Evolutionary conservation across 2,888 invertebrate genomes (phyloP), one percentile per base, ranked within the genome.

Genomic region (Zhuqinia jingwanae): DNA sequence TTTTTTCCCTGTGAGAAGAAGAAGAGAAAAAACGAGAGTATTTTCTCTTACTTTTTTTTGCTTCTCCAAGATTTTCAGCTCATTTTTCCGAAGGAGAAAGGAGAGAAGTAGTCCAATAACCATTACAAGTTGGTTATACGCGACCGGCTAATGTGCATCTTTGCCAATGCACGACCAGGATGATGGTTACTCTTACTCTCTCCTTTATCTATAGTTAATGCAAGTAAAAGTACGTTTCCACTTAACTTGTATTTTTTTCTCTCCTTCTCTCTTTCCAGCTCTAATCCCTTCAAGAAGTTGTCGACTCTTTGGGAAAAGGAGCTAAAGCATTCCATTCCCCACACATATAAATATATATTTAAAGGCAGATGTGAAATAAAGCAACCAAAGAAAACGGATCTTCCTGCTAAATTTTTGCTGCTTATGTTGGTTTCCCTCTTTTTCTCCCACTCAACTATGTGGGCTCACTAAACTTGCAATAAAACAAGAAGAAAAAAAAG

Each of bases 401-500:
- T 27, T 65, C 8, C 30, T 8, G 36, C 65, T 47, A 45, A 36
- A 53, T 73, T 73, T 73, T 73, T 73, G 30, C 50, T 73, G 20
- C 50, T 47, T 36, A 6, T 36, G 36, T 36, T 36, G 36, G 36
- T 36, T 36, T 36, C 5, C 8, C 3, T 36, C 8, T 36, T 36
- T 36, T 36, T 36, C 36, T 36, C n/a, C n/a, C n/a, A n/a, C n/a
- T n/a, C 36, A 36, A 8, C 36, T 8, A 20, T 58, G 47, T 73
- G 73, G 81, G 73, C 58, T 81, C 73, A 56, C 73, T 70, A 70
- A 70, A 81, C 70, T 81, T 58, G 81, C 81, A 81, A 81, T 81
- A 45, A 73, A 70, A 73, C 53, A 65, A 27, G 22, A 81, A 42
- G 42, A 56, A 25, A 42, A 25, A 56, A 25, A 42, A n/a, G 25